Evolutionary conservation across 2,113 vertebrate genomes (phyloP).

Genomic region (Pithys albifrons): DNA sequence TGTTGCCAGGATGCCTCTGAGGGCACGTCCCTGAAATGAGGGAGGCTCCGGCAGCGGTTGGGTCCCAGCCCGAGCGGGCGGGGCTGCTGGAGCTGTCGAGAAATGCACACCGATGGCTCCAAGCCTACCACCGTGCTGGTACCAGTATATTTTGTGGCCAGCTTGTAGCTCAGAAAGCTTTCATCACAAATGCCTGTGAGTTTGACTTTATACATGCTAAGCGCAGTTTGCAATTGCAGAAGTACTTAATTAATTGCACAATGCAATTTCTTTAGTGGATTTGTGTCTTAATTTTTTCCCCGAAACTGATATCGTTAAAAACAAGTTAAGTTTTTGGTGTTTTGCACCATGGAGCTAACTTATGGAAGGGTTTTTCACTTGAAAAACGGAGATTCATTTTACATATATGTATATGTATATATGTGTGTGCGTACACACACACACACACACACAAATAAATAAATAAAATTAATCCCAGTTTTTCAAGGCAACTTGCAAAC

Average conservation of each 20-base stretch:
- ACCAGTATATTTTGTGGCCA: not conserved
- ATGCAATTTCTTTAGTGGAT: not conserved
- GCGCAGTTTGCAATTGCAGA: not conserved
- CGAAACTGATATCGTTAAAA: not conserved
- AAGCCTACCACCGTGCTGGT: not conserved
- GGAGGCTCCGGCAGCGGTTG: no score
- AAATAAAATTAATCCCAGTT: not conserved
- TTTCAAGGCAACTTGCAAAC: not conserved
- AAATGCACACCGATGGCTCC: not conserved
- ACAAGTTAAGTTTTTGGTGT: not conserved
- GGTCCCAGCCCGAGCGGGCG: no score
- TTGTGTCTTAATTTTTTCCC: not conserved
- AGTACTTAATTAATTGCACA: not conserved
- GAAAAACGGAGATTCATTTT: no score
- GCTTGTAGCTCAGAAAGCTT: not conserved
- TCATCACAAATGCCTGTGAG: not conserved
- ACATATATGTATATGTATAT: not conserved
- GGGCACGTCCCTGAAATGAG: not conserved
- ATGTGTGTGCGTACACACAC: no score
- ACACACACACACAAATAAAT: no score
- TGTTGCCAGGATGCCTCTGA: no score
- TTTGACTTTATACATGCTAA: not conserved
- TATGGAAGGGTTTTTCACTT: not conserved
- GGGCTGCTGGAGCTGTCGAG: no score
- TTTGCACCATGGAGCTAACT: not conserved